Base-by-base conservation (phyloP, 2,888 invertebrate species). In the Lepidochitona cinerea region DNA sequence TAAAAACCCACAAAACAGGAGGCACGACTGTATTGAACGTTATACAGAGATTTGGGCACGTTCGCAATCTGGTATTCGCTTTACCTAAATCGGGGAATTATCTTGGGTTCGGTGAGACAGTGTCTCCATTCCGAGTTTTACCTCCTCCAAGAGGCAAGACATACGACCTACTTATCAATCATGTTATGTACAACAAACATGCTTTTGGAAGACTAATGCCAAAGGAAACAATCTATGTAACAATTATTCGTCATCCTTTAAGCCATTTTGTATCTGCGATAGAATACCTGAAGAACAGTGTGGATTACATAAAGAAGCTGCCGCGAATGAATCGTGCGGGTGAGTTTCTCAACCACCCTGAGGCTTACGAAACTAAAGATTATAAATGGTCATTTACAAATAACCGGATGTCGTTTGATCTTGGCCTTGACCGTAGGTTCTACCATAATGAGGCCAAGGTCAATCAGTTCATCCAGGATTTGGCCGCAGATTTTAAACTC, bases 401-500 rank as follows among this genome's bases (percentile, higher is more conserved):
- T 23, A 80, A 80, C 53, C 76, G 77, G 29, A 79, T 79, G 53
- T 68, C 77, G 3, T 59, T 59, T 32, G 59, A 59, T 9, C 26
- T 59, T 12, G 59, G 59, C 26, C 26, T 59, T 12, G 32, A 59
- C 26, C 59, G 26, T 14, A 59, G 29, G 2, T 26, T 4, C 29
- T 59, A 59, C 29, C 59, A 59, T 26, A 26, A 59, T 32, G 66
- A 52, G 1, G 29, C 54, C 26, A 53, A 66, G 4, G 64, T 73
- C 12, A 7, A 64, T 7, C 23, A 41, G 9, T 82, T 81, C 71
- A 70, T 81, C 23, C 35, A 71, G n/a, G 72, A 76, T 33, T 75
- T 83, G 71, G 79, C 77, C 33, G 18, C 59, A 32, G 81, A 79
- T 4, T 85, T 84, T 67, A 69, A 77, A n/a, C 71, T 83, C n/a